A percentile compares a stretch with the other conserved stretches of the same genome.
Conservation (phyloP, 2,113 vertebrate species). For the Candoia aspera region DNA sequence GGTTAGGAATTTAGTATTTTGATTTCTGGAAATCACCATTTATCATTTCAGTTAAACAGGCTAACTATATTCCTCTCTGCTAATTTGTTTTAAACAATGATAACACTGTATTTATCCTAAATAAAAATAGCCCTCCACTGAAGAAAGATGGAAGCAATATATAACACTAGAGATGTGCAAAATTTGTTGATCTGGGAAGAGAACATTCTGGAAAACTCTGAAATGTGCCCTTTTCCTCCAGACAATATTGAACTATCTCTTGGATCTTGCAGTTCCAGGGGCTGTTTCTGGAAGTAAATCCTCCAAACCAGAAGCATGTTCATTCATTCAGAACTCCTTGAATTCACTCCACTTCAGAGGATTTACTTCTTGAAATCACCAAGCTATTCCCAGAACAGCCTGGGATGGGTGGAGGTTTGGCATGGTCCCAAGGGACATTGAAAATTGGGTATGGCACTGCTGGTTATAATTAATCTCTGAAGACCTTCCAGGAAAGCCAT, state of each 20-base stretch:
- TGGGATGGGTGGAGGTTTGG: neutral
- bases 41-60: neutral
- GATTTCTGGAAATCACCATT: neutral
- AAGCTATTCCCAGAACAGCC: neutral
- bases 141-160: neutral
- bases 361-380: neutral
- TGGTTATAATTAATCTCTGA: neutral
- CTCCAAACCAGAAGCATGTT: neutral
- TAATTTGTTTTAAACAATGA: neutral
- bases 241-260: neutral
- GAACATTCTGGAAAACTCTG: neutral
- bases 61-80: neutral
- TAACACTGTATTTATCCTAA: neutral
- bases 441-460: neutral
- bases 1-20: neutral
- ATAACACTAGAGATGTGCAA: neutral
- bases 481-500: neutral
- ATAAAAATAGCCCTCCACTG: neutral
- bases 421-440: neutral
- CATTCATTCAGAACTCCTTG: neutral
- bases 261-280: neutral
- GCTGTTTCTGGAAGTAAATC: neutral
- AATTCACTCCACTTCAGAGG: neutral
- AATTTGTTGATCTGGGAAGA: neutral
- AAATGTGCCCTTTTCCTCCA: neutral